Evolutionary conservation across 2,797 vertebrate species (phyloP).

Genomic region (Lerista edwardsae): DNA sequence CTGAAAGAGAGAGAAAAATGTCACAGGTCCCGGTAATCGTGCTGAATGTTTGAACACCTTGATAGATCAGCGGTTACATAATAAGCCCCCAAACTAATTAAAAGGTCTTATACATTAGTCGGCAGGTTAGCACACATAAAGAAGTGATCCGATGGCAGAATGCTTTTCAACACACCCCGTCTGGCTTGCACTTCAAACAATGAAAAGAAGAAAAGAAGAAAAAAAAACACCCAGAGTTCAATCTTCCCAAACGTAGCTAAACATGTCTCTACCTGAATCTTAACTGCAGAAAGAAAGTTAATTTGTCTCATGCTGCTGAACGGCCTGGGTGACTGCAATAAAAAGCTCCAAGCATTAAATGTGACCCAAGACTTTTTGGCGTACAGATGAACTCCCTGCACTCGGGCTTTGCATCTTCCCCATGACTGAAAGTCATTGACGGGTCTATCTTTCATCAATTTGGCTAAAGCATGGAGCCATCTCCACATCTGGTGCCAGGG

Average conservation of each 20-base stretch:
- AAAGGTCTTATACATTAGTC: slow-evolving; percentile 41
- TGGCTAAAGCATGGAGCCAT: no score
- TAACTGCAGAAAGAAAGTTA: slow-evolving; percentile 39
- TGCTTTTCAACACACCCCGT: slow-evolving; percentile 57
- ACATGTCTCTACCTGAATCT: slow-evolving; percentile 53
- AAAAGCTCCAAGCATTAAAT: neutral
- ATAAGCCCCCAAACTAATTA: slow-evolving; percentile 54
- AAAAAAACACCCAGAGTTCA: slow-evolving; percentile 35
- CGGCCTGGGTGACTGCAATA: slow-evolving; percentile 1
- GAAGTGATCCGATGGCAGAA: slow-evolving; percentile 46
- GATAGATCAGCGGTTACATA: slow-evolving; percentile 43
- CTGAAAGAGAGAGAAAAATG: neutral
- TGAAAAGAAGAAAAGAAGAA: neutral
- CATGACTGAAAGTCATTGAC: no score
- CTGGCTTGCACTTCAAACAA: slow-evolving; percentile 64
- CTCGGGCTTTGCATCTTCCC: no score
- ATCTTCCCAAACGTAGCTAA: slow-evolving; percentile 49
- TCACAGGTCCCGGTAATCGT: slow-evolving; percentile 35
- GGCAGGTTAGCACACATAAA: slow-evolving; percentile 37
- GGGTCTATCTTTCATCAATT: no score
- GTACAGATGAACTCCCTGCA: neutral
- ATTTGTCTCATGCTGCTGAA: slow-evolving; percentile 37
- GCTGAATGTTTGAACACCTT: slow-evolving; percentile 42
- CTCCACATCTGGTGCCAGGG: no score
- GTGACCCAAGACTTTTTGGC: neutral